Evolutionary conservation across 2,113 vertebrate species (phyloP).

Genomic region (Anhinga anhinga): DNA sequence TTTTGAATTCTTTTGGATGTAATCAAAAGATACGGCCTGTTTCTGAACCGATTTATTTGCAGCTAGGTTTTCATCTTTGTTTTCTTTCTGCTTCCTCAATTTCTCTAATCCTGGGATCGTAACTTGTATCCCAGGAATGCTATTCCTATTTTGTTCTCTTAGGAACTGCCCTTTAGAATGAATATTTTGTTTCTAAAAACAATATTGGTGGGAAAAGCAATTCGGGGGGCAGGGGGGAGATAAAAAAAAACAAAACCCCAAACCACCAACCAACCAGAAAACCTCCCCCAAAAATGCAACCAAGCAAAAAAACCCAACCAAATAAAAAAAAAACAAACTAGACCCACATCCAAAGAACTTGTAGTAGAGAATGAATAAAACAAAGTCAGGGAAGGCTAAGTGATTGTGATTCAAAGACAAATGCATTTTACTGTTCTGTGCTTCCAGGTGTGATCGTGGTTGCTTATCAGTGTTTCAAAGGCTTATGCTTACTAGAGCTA

Average conservation of each 20-base stretch:
- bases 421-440: neutral
- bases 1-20: neutral
- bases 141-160: neutral
- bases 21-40: neutral
- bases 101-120: neutral
- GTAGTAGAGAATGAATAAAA: neutral
- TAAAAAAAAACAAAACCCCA: neutral
- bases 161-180: neutral
- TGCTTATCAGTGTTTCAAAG: conserved; percentile 15
- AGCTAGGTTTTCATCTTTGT: neutral
- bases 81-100: neutral
- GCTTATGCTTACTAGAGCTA: neutral
- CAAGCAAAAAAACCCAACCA: neutral
- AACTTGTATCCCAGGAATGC: neutral
- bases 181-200: neutral
- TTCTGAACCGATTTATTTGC: neutral
- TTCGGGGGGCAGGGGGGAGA: neutral
- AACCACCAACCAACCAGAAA: too few relatives aligned
- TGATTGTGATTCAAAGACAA: neutral
- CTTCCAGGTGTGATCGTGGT: neutral
- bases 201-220: neutral
- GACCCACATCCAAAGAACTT: neutral
- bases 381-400: neutral
- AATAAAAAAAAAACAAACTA: neutral
- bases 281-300: neutral